Percentiles rank a stretch among this genome's conserved stretches.
These are phyloP conservation scores for Agrotis puta DNA, from an alignment of 2,888 invertebrate genomes.

Conservation along the genomic window DNA sequence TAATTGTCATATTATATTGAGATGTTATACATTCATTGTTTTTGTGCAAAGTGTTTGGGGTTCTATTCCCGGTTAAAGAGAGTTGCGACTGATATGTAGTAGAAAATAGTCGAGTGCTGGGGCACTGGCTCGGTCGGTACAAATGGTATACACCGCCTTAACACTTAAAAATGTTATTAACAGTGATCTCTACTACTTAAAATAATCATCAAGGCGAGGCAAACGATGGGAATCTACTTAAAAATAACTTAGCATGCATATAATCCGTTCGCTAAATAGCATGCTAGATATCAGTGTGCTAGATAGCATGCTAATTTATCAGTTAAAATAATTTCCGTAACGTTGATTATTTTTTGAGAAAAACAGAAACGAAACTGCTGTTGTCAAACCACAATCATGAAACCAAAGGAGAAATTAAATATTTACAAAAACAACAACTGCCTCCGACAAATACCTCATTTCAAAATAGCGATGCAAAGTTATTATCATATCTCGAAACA, in stretches of 20 bases:
- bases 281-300: not conserved
- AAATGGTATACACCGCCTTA: constrained; percentile 90
- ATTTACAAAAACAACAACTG: constrained; percentile 62
- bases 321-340: constrained; percentile 37
- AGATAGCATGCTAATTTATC: constrained; percentile 13
- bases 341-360: constrained; percentile 69
- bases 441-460: constrained; percentile 81
- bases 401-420: constrained; percentile 48
- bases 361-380: constrained; percentile 58
- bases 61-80: constrained; percentile 84
- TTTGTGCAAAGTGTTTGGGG: constrained; percentile 89
- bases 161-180: constrained; percentile 86
- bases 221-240: constrained; percentile 51
- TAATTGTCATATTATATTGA: constrained; percentile 88
- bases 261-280: not conserved
- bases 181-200: constrained; percentile 79
- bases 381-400: constrained; percentile 65
- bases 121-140: constrained; percentile 86
- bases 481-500: constrained; percentile 50
- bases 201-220: constrained; percentile 66
- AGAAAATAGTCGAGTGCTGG: constrained; percentile 81
- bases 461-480: constrained; percentile 71
- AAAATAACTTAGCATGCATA: constrained; percentile 2
- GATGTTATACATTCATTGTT: constrained; percentile 90
- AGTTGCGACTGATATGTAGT: constrained; percentile 90